Conservation (phyloP, 1,140 invertebrate species). For the Trichomalopsis sarcophagae region DNA sequence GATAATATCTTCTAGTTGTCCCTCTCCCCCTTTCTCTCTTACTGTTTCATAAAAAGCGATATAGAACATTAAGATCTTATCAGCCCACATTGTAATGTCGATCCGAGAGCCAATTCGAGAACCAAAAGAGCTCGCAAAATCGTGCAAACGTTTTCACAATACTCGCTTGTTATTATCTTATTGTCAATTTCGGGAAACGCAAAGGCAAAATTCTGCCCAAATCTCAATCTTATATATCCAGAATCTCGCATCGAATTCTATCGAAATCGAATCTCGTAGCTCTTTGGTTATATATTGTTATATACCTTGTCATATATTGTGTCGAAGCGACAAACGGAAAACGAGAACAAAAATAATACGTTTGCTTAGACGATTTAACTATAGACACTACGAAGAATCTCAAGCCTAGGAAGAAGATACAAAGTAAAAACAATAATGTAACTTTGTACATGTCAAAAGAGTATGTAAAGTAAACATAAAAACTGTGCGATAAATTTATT, state of each 20-base stretch:
- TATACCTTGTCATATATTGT: not conserved
- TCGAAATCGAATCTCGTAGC: constrained; percentile 21
- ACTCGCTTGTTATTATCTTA: not conserved
- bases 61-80: constrained; percentile 30
- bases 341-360: not conserved
- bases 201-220: not conserved
- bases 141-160: constrained; percentile 5
- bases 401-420: not conserved
- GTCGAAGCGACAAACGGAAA: not conserved
- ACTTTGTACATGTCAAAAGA: constrained; percentile 43
- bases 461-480: constrained; percentile 31
- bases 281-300: not conserved
- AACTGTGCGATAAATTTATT: constrained; percentile 19
- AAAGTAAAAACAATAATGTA: constrained; percentile 15
- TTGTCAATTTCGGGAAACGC: not conserved
- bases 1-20: constrained; percentile 2
- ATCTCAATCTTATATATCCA: not conserved
- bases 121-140: not conserved
- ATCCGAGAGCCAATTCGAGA: not conserved
- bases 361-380: constrained; percentile 4
- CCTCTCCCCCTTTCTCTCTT: not conserved
- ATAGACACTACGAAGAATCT: constrained; percentile 19
- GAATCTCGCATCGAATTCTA: constrained; percentile 12
- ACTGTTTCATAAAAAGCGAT: constrained; percentile 5
- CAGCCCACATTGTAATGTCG: not conserved